A percentile compares a stretch with the other conserved stretches of the same genome.
Conservation (phyloP, 1,140 invertebrate species). For the Hesperophylax magnus region DNA sequence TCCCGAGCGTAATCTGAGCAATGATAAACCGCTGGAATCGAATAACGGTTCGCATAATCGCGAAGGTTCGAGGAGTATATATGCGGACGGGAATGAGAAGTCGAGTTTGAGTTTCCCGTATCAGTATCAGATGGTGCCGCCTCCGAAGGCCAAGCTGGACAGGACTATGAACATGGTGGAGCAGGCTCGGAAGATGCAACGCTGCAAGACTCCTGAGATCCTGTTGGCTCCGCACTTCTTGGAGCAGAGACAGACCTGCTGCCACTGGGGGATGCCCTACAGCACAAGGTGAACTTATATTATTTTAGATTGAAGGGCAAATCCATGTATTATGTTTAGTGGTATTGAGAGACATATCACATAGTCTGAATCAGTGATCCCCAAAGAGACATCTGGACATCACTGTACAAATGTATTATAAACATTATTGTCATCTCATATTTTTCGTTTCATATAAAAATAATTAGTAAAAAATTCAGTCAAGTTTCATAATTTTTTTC, state of each 20-base stretch:
- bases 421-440: too few relatives aligned
- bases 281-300: slow-evolving; percentile 59
- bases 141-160: slow-evolving; percentile 57
- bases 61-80: slow-evolving; percentile 26
- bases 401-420: too few relatives aligned
- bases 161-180: slow-evolving; percentile 58
- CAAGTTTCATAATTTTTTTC: too few relatives aligned
- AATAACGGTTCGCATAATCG: slow-evolving; percentile 14
- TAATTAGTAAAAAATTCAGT: too few relatives aligned
- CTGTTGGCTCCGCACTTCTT: slow-evolving; percentile 82
- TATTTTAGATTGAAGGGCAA: neutral
- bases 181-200: slow-evolving; percentile 67
- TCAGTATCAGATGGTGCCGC: slow-evolving; percentile 59
- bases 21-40: neutral
- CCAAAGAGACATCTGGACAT: too few relatives aligned
- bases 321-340: too few relatives aligned
- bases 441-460: too few relatives aligned
- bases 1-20: neutral
- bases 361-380: too few relatives aligned
- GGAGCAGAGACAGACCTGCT: slow-evolving; percentile 66
- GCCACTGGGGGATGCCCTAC: slow-evolving; percentile 68
- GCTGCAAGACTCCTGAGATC: slow-evolving; percentile 82
- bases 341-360: too few relatives aligned
- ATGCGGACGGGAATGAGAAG: slow-evolving; percentile 37
- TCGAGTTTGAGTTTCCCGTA: slow-evolving; percentile 50